Evolutionary conservation across 2,797 vertebrate species (phyloP), one percentile per base, ranked within the genome.

Genomic region (Euphonia xanthogaster): DNA sequence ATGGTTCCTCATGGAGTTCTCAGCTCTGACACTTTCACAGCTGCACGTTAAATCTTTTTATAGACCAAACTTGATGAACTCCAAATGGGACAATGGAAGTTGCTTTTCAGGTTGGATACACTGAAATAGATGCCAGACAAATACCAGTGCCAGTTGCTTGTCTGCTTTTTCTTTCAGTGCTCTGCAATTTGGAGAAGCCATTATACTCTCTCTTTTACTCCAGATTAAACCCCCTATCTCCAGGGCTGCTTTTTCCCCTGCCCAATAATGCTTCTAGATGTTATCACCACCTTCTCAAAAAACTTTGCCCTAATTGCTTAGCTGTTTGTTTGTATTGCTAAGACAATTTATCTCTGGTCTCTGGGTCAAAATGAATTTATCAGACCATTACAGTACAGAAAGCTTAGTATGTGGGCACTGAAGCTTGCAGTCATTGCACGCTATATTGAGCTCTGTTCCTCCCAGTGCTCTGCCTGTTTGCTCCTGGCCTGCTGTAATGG

Each of bases 271-370:
- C 76, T 91, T 71, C 94, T 78, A 96, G 94, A 97, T 95, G 83
- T 95, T 96, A 96, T 97, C 95, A 27, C 68, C 74, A 5, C 37
- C n/a, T 74, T 88, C 95, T 93, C 90, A 88, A 90, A 95, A 96
- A 96, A 91, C 93, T 94, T 91, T 91, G 79, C 84, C 93, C 94
- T 95, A 96, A 96, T 97, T 95, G 86, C 94, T 89, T 93, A 79
- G 95, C 95, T 96, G 91, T 95, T 96, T 97, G 97, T 97, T 97
- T 97, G 91, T 78, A 96, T 91, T 96, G 90, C 96, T 96, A 96
- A 97, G 96, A 96, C 95, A 96, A 77, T 96, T 97, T 96, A 97
- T 96, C 96, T 95, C 94, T 96, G 94, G 94, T 97, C 97, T 94
- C 94, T 93, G 93, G 90, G 88, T 97, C 96, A 96, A 95, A 97